phyloP scores from a whole-genome alignment of 37 sponge, comb jelly and placozoan species.

The Halichondria panicea region DNA sequence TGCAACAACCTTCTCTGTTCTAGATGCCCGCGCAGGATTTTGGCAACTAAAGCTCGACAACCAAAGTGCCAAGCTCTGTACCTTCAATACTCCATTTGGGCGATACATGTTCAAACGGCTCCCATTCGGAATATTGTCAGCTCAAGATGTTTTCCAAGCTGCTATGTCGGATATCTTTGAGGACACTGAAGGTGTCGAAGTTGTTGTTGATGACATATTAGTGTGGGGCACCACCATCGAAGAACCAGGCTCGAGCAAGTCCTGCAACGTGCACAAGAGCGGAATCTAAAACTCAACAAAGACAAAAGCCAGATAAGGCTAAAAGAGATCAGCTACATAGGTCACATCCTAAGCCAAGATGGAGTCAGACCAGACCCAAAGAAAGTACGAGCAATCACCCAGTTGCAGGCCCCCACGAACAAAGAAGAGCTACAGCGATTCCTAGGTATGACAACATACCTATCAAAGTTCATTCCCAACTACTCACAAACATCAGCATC shows the following conservation, averaged over 20 bases:
- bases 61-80: slow-evolving; percentile 27
- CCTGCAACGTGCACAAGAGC: slow-evolving; percentile 9
- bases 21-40: slow-evolving; percentile 51
- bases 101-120: slow-evolving; percentile 25
- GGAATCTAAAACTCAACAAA: slow-evolving; percentile 36
- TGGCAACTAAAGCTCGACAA: slow-evolving; percentile 48
- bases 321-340: slow-evolving; percentile 19
- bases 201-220: slow-evolving; percentile 34
- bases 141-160: slow-evolving; percentile 21
- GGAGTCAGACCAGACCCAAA: slow-evolving; percentile 48
- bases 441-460: slow-evolving; percentile 39
- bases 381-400: slow-evolving; percentile 19
- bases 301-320: slow-evolving; percentile 11
- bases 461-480: slow-evolving; percentile 34
- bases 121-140: slow-evolving; percentile 32
- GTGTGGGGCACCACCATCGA: slow-evolving; percentile 1
- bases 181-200: slow-evolving; percentile 26
- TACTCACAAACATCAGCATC: slow-evolving; percentile 14
- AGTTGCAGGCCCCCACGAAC: slow-evolving; percentile 19
- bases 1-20: slow-evolving; percentile 42
- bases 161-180: slow-evolving; percentile 33
- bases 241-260: neutral
- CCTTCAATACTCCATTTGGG: slow-evolving; percentile 64
- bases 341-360: slow-evolving; percentile 26
- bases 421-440: slow-evolving; percentile 23